Conservation (phyloP, 2,113 vertebrate genomes). For the Mobula hypostoma region DNA sequence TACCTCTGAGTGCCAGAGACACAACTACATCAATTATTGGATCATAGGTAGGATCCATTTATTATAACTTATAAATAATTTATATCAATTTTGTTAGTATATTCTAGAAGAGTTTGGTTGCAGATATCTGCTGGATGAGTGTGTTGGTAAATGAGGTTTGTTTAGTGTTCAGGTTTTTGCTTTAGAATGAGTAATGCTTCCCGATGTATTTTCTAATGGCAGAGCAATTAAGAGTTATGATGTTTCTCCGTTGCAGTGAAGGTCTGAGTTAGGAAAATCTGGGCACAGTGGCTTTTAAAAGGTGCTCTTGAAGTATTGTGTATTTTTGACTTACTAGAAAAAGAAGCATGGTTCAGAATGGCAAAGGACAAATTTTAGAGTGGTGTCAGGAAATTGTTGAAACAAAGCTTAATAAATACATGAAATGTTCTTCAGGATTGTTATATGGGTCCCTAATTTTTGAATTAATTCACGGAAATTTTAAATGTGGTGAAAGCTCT, state of each 20-base stretch:
- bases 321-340: not conserved
- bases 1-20: not conserved
- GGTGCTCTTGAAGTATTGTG: not conserved
- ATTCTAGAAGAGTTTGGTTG: not conserved
- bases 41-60: not conserved
- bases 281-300: not conserved
- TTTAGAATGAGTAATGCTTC: not conserved
- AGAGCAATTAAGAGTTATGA: not conserved
- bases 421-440: not conserved
- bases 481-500: not conserved
- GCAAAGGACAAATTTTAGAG: not conserved
- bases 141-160: not conserved
- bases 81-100: not conserved
- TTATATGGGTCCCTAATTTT: not conserved
- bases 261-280: not conserved
- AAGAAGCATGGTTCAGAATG: not conserved
- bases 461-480: not conserved
- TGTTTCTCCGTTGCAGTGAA: not conserved
- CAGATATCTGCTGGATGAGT: not conserved
- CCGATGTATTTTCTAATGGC: not conserved
- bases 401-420: not conserved
- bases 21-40: not conserved
- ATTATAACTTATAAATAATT: not conserved
- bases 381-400: not conserved
- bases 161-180: not conserved